phyloP scores from a whole-genome alignment of 1,140 invertebrate genomes.

The Drosophila rhopaloa region DNA sequence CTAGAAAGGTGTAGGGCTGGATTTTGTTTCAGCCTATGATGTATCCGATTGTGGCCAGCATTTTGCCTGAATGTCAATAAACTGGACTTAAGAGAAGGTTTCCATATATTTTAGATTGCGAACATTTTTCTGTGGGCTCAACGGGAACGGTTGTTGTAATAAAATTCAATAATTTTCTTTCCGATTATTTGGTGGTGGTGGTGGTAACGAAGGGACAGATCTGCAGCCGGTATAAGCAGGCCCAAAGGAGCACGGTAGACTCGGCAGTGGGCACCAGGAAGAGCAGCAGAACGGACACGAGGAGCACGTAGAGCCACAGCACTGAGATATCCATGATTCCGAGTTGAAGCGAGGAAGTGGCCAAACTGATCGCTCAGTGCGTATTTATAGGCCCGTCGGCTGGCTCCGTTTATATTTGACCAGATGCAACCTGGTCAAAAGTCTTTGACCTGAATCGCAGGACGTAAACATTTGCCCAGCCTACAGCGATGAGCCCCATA shows the following conservation, averaged over 20 bases:
- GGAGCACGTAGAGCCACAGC: constrained; percentile 38
- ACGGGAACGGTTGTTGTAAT: neutral
- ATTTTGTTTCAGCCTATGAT: constrained; percentile 10
- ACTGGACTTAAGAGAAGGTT: constrained; percentile 2
- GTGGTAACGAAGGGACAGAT: constrained; percentile 61
- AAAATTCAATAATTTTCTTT: constrained; percentile 1
- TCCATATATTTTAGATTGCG: constrained; percentile 22
- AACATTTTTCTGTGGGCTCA: neutral
- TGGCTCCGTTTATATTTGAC: constrained; percentile 5
- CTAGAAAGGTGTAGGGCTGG: neutral
- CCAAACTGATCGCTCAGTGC: constrained; percentile 1
- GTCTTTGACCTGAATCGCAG: constrained; percentile 24
- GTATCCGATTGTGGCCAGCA: constrained; percentile 1
- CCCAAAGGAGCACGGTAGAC: constrained; percentile 56
- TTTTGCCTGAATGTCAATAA: neutral
- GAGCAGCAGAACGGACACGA: constrained; percentile 46
- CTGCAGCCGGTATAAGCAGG: constrained; percentile 52
- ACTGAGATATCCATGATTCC: constrained; percentile 34
- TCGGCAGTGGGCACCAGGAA: constrained; percentile 44
- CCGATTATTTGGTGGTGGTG: constrained; percentile 16
- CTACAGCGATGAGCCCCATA: neutral
- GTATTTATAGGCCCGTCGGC: constrained; percentile 14
- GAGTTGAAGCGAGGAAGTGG: neutral
- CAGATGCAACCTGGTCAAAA: constrained; percentile 15
- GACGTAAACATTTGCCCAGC: constrained; percentile 29